Evolutionary conservation across 1,140 invertebrate genomes (phyloP), one percentile per base, ranked within the genome.

Genomic region (Solenopsis fugax): DNA sequence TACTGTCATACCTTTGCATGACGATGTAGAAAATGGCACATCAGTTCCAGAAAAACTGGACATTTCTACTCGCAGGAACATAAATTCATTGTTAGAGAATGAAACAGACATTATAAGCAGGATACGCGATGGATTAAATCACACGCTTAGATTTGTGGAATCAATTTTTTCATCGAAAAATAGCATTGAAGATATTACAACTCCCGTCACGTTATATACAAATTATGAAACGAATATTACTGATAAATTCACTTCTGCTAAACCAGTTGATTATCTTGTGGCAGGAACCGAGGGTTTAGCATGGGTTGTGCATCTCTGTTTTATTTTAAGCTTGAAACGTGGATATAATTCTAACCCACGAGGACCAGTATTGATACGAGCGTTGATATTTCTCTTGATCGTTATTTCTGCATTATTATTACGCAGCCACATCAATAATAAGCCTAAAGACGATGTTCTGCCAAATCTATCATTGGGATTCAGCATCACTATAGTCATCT

Each of bases 221-320:
- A 60, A 71, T n/a, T 84, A 87, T 71, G 21, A 75, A 67, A 71
- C 48, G 71, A 16, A 48, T 69, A 85, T 95, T 50, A 93, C 62
- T 24, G 56, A 94, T 85, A 87, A 91, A 62, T 85, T 64, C 4
- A 93, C 92, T 62, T 93, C 93, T 75, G 93, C 92, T 37, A 95
- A 95, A 90, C 96, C 96, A 41, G 96, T 97, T 77, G 97, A 98
- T 94, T 97, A 97, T 93, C 96, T 98, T 60, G 94, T 97, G 34
- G 96, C 96, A 65, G 96, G 96, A 64, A 95, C 97, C 41, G 96
- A 97, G 93, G 96, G 96, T 90, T 93, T 98, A 85, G 95, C 97
- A 85, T 98, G 98, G 98, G 93, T 97, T 41, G 95, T 98, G 18
- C 98, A 99, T 95, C 96, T 97, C 89, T 96, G 96, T 18, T 98